Percentiles rank a stretch among this genome's conserved stretches.
phyloP scores from a whole-genome alignment of 2,888 invertebrate species.

The Folsomia manolachei region DNA sequence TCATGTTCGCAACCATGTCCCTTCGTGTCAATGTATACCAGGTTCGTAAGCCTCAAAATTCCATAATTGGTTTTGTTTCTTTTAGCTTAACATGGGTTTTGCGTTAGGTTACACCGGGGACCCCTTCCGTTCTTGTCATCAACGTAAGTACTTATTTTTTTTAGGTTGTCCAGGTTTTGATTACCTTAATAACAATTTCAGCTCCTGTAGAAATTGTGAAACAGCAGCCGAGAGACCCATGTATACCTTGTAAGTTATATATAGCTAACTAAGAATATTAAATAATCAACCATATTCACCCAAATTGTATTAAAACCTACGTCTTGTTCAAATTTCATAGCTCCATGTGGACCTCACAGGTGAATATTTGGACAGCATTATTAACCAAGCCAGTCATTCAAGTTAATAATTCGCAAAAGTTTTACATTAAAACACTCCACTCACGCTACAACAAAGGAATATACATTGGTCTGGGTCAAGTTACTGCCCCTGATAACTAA shows the following conservation, averaged over 20 bases:
- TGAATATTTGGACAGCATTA: too few species aligned
- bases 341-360: conserved; percentile 52
- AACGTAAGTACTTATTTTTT: not conserved
- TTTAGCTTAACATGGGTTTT: conserved; percentile 4
- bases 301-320: too few species aligned
- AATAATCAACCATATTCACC: not conserved
- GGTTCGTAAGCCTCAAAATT: not conserved
- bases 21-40: conserved; percentile 35
- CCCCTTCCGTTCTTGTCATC: conserved; percentile 59
- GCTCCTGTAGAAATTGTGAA: conserved; percentile 2
- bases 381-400: too few species aligned
- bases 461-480: too few species aligned
- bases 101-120: conserved; percentile 55
- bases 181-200: not conserved
- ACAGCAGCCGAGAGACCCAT: conserved; percentile 52
- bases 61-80: not conserved
- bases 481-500: too few species aligned
- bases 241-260: conserved; percentile 58
- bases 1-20: conserved; percentile 49
- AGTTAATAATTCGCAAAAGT: too few species aligned
- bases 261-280: not conserved
- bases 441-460: too few species aligned
- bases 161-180: not conserved
- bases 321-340: not conserved
- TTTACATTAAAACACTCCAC: too few species aligned